phyloP scores from a whole-genome alignment of 1,140 invertebrate species.

The Zophobas morio region DNA sequence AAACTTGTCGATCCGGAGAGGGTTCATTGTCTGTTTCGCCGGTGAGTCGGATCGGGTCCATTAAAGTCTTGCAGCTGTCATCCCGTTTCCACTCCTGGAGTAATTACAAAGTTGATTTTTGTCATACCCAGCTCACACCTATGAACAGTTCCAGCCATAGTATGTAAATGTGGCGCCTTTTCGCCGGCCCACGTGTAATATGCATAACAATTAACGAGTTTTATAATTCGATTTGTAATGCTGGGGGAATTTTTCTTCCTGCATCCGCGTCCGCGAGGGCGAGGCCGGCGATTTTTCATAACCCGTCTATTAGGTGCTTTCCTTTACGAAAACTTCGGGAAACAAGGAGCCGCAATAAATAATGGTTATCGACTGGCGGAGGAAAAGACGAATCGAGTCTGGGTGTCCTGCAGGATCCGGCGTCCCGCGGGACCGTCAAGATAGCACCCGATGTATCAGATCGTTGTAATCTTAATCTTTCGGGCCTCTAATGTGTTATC shows the following conservation, averaged over 20 bases:
- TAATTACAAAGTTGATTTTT: constrained; percentile 35
- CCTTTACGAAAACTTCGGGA: background rate
- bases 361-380: constrained; percentile 14
- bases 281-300: background rate
- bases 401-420: background rate
- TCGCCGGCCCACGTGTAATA: constrained; percentile 19
- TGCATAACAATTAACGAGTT: constrained; percentile 35
- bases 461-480: constrained; percentile 10
- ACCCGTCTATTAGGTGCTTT: too few species aligned
- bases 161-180: constrained; percentile 41
- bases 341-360: constrained; percentile 13
- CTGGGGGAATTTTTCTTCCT: constrained; percentile 7
- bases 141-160: constrained; percentile 12
- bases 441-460: constrained; percentile 35
- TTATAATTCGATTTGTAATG: constrained; percentile 27
- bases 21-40: constrained; percentile 29
- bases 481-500: constrained; percentile 15
- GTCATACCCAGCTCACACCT: background rate
- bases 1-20: constrained; percentile 21
- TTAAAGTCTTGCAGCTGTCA: constrained; percentile 27
- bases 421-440: constrained; percentile 27
- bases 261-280: constrained; percentile 4
- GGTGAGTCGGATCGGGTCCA: constrained; percentile 6
- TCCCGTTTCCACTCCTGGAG: background rate
- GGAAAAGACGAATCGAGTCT: constrained; percentile 6